These are phyloP conservation scores for Yponomeuta evonymella DNA, from an alignment of 2,888 invertebrate species.

Conservation along the genomic window DNA sequence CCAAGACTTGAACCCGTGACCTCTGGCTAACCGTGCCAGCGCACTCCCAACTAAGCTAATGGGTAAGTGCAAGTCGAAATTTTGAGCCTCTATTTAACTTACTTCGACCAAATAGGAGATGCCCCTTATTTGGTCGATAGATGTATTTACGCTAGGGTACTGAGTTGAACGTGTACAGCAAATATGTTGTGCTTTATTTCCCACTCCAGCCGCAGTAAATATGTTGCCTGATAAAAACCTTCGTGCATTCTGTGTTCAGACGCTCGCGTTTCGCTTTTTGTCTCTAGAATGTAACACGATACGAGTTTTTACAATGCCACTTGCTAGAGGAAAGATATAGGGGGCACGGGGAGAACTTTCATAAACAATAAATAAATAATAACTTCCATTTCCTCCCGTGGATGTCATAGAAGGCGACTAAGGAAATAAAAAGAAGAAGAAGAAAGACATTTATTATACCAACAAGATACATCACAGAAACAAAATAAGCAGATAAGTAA, in stretches of 20 bases:
- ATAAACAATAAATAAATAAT: neutral
- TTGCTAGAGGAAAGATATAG: neutral
- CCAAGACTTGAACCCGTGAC: too few relatives aligned
- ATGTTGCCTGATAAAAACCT: constrained; percentile 3
- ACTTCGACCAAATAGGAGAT: too few relatives aligned
- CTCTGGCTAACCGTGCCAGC: too few relatives aligned
- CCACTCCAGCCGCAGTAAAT: neutral
- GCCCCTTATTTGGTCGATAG: neutral
- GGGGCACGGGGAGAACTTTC: neutral
- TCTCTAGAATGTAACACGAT: neutral
- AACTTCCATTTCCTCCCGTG: neutral
- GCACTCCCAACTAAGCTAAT: too few relatives aligned
- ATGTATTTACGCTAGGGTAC: too few relatives aligned
- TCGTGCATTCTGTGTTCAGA: neutral
- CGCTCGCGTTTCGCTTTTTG: neutral
- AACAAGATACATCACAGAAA: too few relatives aligned
- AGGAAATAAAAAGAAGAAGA: too few relatives aligned
- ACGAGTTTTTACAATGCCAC: neutral
- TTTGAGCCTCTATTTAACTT: too few relatives aligned
- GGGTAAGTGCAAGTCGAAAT: too few relatives aligned
- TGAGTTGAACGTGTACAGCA: neutral
- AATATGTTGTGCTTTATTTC: neutral
- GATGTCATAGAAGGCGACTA: too few relatives aligned
- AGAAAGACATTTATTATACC: too few relatives aligned
- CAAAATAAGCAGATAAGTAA: too few relatives aligned